Conservation (phyloP, 2,113 vertebrate genomes). For the Brevimyrus niger region DNA sequence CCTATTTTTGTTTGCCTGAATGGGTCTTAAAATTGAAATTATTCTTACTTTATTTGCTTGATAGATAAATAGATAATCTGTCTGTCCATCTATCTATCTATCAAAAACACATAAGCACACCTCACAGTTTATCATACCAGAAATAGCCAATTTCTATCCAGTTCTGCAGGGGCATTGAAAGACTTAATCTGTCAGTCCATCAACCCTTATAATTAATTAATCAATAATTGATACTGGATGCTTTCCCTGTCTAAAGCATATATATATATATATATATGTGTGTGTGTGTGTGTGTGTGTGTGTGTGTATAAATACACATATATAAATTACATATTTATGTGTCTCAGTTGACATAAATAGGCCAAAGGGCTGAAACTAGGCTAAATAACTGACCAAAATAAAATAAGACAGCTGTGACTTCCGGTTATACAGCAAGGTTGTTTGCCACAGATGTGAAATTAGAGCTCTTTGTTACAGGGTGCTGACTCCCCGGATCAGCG, state of each 20-base stretch:
- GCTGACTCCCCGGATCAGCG: not conserved
- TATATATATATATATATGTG: too few species aligned
- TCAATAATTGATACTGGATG: not conserved
- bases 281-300: too few species aligned
- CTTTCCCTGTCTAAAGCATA: not conserved
- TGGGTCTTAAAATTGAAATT: not conserved
- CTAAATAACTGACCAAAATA: constrained; percentile 4
- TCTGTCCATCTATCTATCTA: not conserved
- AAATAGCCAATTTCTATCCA: too few species aligned
- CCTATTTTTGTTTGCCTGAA: not conserved
- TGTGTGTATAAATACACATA: not conserved
- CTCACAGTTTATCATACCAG: not conserved
- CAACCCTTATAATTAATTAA: not conserved
- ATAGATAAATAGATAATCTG: not conserved
- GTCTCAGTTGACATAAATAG: not conserved
- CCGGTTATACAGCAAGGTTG: not conserved
- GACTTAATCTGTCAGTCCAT: not conserved
- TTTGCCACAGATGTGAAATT: not conserved
- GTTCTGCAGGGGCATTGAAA: not conserved
- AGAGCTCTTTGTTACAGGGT: not conserved
- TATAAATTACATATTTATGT: not conserved
- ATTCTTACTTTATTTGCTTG: not conserved
- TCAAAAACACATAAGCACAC: not conserved
- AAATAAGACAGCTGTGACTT: not conserved
- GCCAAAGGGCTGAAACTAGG: not conserved